phyloP scores from a whole-genome alignment of 2,888 invertebrate genomes.

The Acanthosoma haemorrhoidale region DNA sequence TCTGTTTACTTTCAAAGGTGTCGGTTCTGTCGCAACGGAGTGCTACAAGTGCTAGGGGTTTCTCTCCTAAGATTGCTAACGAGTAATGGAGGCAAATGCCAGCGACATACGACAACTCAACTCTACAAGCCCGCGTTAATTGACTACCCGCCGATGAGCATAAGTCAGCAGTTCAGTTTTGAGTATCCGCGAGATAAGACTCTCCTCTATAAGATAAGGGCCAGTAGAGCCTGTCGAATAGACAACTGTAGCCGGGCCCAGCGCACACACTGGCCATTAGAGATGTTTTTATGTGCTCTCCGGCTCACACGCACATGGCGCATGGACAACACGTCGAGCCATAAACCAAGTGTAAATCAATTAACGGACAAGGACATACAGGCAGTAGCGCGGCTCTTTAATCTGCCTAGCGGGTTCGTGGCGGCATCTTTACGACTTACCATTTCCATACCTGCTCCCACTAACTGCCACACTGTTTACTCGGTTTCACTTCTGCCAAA shows the following conservation, averaged over 20 bases:
- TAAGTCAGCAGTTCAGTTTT: too few species aligned
- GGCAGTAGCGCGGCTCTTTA: conserved; percentile 1
- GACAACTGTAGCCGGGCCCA: background rate
- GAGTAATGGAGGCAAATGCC: too few species aligned
- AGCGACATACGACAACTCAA: too few species aligned
- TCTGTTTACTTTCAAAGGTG: too few species aligned
- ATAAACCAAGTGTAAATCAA: conserved; percentile 4
- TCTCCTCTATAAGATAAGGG: background rate
- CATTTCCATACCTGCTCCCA: conserved; percentile 1
- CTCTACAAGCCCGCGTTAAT: too few species aligned
- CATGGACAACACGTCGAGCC: background rate
- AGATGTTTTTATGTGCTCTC: conserved; percentile 11
- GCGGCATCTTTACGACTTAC: background rate
- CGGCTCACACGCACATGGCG: background rate
- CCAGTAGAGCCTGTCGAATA: background rate
- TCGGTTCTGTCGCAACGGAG: too few species aligned
- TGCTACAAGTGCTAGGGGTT: too few species aligned
- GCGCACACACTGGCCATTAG: background rate
- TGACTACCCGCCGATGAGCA: too few species aligned
- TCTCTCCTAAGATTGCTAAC: too few species aligned
- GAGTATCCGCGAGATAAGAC: background rate
- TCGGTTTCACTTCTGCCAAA: background rate
- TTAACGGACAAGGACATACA: background rate
- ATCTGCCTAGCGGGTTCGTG: background rate
- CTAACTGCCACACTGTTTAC: background rate